Percentiles rank a stretch among this genome's conserved stretches.
Conservation (phyloP, 2,113 vertebrate genomes). For the Charina bottae region DNA sequence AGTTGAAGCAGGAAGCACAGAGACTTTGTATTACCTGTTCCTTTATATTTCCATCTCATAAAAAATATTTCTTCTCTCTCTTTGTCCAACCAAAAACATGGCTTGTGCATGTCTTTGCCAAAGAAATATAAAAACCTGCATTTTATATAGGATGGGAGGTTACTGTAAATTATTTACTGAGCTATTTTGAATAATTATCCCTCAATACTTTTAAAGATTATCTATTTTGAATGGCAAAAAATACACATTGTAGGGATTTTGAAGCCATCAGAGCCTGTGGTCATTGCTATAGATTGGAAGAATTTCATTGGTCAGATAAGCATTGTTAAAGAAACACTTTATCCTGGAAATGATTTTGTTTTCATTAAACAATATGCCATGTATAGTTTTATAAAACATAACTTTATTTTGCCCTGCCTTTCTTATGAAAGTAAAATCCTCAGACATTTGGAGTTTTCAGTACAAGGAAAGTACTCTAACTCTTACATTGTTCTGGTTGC, state of each 20-base stretch:
- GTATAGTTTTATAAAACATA: background rate
- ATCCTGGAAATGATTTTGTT: background rate
- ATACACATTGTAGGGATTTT: background rate
- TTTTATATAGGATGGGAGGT: background rate
- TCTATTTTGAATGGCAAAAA: background rate
- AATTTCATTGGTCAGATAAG: background rate
- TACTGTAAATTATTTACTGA: background rate
- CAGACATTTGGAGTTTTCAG: background rate
- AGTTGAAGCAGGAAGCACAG: background rate
- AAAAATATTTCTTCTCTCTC: background rate
- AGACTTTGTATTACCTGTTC: background rate
- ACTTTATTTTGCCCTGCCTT: background rate
- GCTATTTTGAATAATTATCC: background rate
- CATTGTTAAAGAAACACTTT: background rate
- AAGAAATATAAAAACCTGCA: background rate
- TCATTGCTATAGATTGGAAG: background rate
- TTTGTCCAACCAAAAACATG: too few species aligned
- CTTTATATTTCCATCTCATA: background rate
- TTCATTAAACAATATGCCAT: background rate
- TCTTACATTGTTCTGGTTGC: background rate
- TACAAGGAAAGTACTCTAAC: background rate
- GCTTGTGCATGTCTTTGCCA: background rate
- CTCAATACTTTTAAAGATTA: background rate
- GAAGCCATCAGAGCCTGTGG: background rate
- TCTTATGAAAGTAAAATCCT: background rate